Base-by-base conservation (phyloP, 2,797 vertebrate genomes). In the Catharus ustulatus region DNA sequence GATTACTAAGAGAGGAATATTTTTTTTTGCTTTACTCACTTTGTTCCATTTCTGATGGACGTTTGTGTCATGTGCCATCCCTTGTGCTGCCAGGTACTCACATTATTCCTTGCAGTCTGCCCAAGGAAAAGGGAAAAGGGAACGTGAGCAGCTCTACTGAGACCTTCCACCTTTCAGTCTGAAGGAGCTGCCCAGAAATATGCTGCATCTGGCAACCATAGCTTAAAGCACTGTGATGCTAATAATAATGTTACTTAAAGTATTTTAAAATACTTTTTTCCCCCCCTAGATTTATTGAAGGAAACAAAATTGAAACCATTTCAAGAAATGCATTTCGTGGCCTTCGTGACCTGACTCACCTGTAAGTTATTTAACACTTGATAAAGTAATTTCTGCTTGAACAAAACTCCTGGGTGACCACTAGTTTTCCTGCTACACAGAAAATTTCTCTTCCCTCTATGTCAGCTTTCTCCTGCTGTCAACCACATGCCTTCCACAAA, bases 311-410 rank as follows among this genome's bases (percentile, higher is more conserved):
- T 69, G 99, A 99, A 96, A 99, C 98, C 11, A 98, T 99, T 89
- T 99, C 98, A 87, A 99, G 98, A 98, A 98, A 99, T 89, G 98
- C 99, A 84, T 99, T 99, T 96, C 98, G 98, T 98, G 99, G 99
- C 95, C 99, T 99, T 87, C 98, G 98, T 88, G 99, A 99, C 96
- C 96, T 99, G 97, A 99, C 99, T 96, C 99, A 99, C 95, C 98
- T 99, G 99, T 99, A 98, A 97, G 99, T 98, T 90, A 68, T 89
- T 38, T 69, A 81, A 94, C 42, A 30, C 32, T 67, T 36, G 15
- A 10, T 45, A 29, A 55, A 34, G 29, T 58, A 43, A 87, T 80
- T 91, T 87, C 38, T 61, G 27, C 32, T 59, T 14, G 29, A 59
- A 55, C 30, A 40, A 77, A 93, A 52, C 17, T 49, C 32, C 32